These are phyloP conservation scores for Metallyticus violacea DNA, from an alignment of 2,888 invertebrate species.

Conservation along the genomic window DNA sequence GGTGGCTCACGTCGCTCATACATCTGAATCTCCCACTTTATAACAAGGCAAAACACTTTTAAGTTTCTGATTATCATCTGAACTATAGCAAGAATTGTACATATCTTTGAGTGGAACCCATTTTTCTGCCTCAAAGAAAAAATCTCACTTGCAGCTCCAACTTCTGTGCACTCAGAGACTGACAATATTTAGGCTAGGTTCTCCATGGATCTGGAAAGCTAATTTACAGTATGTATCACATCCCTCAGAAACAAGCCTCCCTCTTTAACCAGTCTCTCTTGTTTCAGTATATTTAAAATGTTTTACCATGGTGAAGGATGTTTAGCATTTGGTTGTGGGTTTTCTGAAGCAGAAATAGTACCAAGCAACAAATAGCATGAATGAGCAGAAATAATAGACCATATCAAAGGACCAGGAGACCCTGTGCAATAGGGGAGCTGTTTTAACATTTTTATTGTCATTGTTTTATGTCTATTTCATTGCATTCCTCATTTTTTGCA, in stretches of 20 bases:
- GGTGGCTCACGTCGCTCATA: background rate
- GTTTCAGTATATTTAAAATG: background rate
- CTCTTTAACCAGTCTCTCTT: background rate
- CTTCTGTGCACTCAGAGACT: conserved; percentile 5
- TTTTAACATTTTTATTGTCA: background rate
- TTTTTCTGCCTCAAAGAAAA: background rate
- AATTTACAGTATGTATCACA: background rate
- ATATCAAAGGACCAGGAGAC: background rate
- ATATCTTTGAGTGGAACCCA: background rate
- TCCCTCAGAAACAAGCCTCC: background rate
- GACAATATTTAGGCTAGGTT: conserved; percentile 13
- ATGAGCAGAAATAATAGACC: background rate
- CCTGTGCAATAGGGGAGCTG: background rate
- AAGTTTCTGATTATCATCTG: background rate
- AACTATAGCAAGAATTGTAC: background rate
- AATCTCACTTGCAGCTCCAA: background rate
- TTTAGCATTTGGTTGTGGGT: conserved; percentile 18
- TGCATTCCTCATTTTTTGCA: conserved; percentile 5
- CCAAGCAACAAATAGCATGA: background rate
- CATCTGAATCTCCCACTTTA: background rate
- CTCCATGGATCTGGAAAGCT: background rate
- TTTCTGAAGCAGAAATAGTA: background rate
- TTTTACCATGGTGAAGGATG: conserved; percentile 15
- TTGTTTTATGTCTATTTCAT: background rate
- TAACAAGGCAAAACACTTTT: background rate